Evolutionary conservation across 2,113 vertebrate species (phyloP), one percentile per base, ranked within the genome.

Genomic region (Nycticorax nycticorax): DNA sequence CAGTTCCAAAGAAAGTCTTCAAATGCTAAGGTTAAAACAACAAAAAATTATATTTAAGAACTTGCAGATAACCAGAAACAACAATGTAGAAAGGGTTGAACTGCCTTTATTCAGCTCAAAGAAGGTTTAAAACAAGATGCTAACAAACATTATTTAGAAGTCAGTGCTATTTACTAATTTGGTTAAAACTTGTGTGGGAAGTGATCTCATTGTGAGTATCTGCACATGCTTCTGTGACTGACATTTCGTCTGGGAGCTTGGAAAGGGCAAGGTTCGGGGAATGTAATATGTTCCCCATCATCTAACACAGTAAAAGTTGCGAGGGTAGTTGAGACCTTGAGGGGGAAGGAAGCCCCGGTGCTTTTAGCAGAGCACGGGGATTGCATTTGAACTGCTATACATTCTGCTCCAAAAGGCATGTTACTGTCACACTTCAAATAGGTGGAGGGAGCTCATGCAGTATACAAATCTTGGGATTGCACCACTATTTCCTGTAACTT

Each of bases 311-410:
- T 41, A 53, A 77, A 67, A 41, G 4, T 87, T 81, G 26, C 28
- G 74, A 32, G 3, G 16, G 4, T 45, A 39, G 33, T 22, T 60
- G 48, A 81, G 55, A 57, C 8, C 20, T 35, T 41, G 33, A 77
- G 5, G 1, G 4, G 8, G 13, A 18, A 87, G 28, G 14, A 89
- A 67, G 16, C 5, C 8, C 37, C 0, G 0, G 12, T n/a, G 12
- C 13, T 81, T 79, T 64, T 39, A 62, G 21, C 30, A 79, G 37
- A 85, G 28, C 4, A 5, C 7, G 7, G 50, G 5, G 9, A 41
- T 50, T 57, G 12, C 35, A 12, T 69, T 53, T 85, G n/a, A 63
- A 10, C 9, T 43, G 23, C 33, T 62, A 1, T 3, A 45, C 4
- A 13, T 60, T 48, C 71, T 75, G 26, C 6, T 52, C 43, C 39